Evolutionary conservation across 2,888 invertebrate genomes (phyloP), one percentile per base, ranked within the genome.

Genomic region (Erebia aethiops): DNA sequence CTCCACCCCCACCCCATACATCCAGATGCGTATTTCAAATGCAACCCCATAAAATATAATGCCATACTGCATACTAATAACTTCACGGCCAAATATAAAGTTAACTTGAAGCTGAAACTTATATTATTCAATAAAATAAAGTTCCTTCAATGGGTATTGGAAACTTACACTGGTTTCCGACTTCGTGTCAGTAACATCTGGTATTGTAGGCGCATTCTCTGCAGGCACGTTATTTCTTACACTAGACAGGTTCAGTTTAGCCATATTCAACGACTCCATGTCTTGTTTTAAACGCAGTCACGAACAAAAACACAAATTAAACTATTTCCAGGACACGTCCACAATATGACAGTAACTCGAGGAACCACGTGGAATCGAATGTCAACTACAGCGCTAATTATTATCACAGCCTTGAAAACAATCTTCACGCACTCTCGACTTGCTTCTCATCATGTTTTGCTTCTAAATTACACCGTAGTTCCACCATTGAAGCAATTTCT

Each of bases 261-360:
- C 90, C 86, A 92, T 91, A 78, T 92, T 91, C 77, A 92, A 84
- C 78, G 91, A 87, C 82, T 91, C 92, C 91, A 92, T 92, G 77
- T 79, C 67, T 66, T 74, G 65, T 71, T 72, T 70, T 75, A 75
- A 82, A 81, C 79, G 77, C 78, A 56, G 18, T 78, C 77, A 79
- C 77, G 77, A 82, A 81, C 77, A 80, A 61, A 75, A 74, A 66
- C 67, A 72, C 63, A 77, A 77, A 81, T 83, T 76, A 78, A 77
- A 77, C 82, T 79, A 83, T 79, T 77, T 82, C 84, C 60, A 9
- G 87, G 87, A 90, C 92, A 92, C 92, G 92, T 92, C 81, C 78
- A 81, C 54, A 54, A 78, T 80, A 71, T 91, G 91, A 89, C 92
- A 83, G 82, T 79, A 87, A 92, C 91, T 57, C 46, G 21, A 57